Conservation (phyloP, 2,888 invertebrate species). For the Apantesis nais region DNA sequence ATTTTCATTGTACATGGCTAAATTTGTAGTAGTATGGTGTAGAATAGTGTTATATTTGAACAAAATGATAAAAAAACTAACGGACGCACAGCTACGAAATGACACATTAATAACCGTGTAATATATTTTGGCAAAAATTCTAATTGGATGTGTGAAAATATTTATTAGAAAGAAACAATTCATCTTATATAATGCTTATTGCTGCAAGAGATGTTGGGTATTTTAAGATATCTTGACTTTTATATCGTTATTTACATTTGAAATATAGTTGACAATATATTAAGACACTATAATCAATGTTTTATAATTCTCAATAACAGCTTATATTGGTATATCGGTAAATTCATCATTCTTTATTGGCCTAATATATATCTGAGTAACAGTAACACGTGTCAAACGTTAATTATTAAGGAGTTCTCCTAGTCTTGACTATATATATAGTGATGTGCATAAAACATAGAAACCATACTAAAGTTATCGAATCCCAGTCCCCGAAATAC, state of each 20-base stretch:
- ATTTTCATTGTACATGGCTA: background rate
- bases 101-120: conserved; percentile 37
- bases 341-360: conserved; percentile 10
- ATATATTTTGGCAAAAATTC: conserved; percentile 54
- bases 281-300: conserved; percentile 37
- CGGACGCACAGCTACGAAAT: conserved; percentile 31
- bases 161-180: conserved; percentile 60
- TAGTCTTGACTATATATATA: too few species aligned
- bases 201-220: conserved; percentile 60
- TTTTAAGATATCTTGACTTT: conserved; percentile 55
- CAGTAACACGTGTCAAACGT: background rate
- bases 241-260: conserved; percentile 41
- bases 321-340: conserved; percentile 19
- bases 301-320: conserved; percentile 41
- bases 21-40: background rate
- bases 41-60: conserved; percentile 14
- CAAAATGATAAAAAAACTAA: conserved; percentile 24
- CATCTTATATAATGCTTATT: conserved; percentile 57
- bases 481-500: too few species aligned
- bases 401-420: too few species aligned
- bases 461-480: too few species aligned
- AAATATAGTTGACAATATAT: conserved; percentile 54
- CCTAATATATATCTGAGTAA: background rate
- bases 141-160: conserved; percentile 61
- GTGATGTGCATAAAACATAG: too few species aligned